These are phyloP conservation scores for Cyclargus thomasi DNA, from an alignment of 1,140 invertebrate genomes.

Conservation along the genomic window DNA sequence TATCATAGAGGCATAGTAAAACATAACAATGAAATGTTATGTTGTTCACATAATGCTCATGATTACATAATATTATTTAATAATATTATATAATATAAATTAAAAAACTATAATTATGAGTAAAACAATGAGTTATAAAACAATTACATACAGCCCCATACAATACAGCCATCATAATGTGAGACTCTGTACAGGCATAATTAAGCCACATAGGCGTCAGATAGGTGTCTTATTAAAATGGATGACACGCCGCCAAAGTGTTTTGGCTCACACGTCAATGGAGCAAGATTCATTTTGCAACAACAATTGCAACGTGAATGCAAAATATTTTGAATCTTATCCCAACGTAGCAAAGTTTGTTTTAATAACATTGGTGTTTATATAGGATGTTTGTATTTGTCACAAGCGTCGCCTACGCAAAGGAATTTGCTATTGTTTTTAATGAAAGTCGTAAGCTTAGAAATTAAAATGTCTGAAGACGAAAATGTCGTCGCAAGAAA, in stretches of 20 bases:
- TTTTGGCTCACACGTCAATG: neutral
- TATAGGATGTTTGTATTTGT: constrained; percentile 23
- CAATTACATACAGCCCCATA: neutral
- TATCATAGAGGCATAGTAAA: too few relatives aligned
- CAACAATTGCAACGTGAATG: constrained; percentile 17
- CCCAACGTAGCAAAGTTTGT: constrained; percentile 40
- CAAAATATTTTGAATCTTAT: constrained; percentile 29
- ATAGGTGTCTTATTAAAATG: neutral
- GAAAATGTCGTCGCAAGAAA: too few relatives aligned
- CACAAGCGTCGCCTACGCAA: constrained; percentile 38
- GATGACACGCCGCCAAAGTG: neutral
- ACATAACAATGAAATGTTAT: too few relatives aligned
- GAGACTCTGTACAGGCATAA: neutral
- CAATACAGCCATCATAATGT: neutral
- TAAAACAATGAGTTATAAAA: constrained; percentile 5
- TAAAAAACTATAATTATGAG: neutral
- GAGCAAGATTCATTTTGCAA: neutral
- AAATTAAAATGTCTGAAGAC: neutral
- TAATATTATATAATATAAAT: neutral
- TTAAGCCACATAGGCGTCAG: neutral
- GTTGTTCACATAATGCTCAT: too few relatives aligned
- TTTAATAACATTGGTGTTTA: constrained; percentile 32
- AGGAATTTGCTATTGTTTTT: constrained; percentile 39
- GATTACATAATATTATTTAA: neutral
- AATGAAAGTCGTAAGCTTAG: constrained; percentile 29